Percentiles rank a stretch among this genome's conserved stretches.
Evolutionary conservation across 2,888 invertebrate species (phyloP).

Genomic region (Dasysyrphus albostriatus): DNA sequence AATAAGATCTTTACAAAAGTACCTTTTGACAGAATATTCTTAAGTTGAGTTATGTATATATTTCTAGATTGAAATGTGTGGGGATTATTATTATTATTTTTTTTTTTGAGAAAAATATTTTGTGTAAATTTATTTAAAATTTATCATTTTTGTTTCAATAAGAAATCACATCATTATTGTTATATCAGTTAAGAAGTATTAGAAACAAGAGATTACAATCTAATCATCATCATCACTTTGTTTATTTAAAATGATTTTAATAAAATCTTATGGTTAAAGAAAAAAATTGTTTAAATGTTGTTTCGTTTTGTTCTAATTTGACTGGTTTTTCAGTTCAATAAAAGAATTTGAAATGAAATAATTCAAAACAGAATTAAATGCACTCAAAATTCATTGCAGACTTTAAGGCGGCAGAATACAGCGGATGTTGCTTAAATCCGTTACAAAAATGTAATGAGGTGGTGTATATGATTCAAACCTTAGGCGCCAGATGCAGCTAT

Average conservation of each 20-base stretch:
- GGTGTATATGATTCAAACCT: too few relatives aligned
- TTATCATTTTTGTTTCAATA: not conserved
- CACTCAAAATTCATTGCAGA: not conserved
- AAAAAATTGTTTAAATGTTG: not conserved
- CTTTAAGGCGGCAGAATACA: not conserved
- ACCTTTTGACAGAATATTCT: constrained; percentile 88
- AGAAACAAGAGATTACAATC: not conserved
- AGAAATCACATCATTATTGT: constrained; percentile 33
- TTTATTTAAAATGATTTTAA: constrained; percentile 26
- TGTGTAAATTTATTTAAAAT: constrained; percentile 10
- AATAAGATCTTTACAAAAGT: constrained; percentile 89
- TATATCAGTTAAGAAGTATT: constrained; percentile 13
- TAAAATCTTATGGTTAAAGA: constrained; percentile 7
- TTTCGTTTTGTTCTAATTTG: not conserved
- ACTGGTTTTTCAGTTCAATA: not conserved
- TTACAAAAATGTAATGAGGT: not conserved
- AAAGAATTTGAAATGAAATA: not conserved
- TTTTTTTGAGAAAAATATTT: not conserved
- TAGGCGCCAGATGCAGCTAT: too few relatives aligned
- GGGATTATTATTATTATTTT: not conserved
- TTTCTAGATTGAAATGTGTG: constrained; percentile 91
- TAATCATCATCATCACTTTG: not conserved
- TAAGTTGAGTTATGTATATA: constrained; percentile 86
- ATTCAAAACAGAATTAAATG: not conserved
- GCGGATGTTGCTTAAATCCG: not conserved